Conservation (phyloP, 2,113 vertebrate genomes). For the Pituophis catenifer region DNA sequence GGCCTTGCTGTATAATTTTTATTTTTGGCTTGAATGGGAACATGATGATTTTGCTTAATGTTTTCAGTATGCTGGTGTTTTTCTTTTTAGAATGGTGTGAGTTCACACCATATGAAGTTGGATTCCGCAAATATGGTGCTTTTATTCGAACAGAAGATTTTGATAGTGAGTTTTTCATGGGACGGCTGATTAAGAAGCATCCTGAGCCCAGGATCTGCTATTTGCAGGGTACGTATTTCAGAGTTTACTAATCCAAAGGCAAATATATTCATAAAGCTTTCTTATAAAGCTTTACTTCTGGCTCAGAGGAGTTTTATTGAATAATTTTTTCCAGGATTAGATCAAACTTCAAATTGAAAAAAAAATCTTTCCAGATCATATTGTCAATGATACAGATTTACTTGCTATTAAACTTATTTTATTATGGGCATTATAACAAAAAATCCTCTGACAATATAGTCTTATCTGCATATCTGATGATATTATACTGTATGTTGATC, state of each 20-base stretch:
- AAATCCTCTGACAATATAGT: neutral
- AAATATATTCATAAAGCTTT: neutral
- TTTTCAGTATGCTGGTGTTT: neutral
- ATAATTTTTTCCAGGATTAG: neutral
- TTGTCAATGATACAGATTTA: neutral
- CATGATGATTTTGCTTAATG: neutral
- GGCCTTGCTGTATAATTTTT: neutral
- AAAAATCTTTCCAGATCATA: neutral
- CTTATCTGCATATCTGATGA: neutral
- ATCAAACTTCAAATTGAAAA: neutral
- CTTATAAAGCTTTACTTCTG: neutral
- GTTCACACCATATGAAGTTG: constrained; percentile 71
- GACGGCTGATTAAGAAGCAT: constrained; percentile 57
- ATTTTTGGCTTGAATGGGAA: neutral
- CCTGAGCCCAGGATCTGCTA: constrained; percentile 70
- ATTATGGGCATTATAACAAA: neutral
- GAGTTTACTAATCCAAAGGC: neutral
- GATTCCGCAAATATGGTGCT: constrained; percentile 70
- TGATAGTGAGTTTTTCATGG: constrained; percentile 73
- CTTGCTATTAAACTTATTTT: neutral
- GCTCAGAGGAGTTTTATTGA: neutral
- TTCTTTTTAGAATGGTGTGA: constrained; percentile 69
- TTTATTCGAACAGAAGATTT: constrained; percentile 69
- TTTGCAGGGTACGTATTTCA: constrained; percentile 57
- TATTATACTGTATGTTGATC: neutral